Conservation (phyloP, 2,113 vertebrate genomes). For the Chaetorhynchus papuensis region DNA sequence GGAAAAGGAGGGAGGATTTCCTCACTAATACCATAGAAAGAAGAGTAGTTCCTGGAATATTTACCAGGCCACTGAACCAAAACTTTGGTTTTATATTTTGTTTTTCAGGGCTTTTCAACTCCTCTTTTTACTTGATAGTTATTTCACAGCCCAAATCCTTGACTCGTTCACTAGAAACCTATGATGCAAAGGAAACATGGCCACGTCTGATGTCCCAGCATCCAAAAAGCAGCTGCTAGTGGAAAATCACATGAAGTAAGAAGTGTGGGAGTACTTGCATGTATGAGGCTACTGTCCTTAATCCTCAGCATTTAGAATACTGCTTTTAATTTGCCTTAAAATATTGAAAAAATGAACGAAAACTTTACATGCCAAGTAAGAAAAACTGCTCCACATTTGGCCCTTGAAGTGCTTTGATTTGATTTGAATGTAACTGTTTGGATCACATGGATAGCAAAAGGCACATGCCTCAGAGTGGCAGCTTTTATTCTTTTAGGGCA, state of each 20-base stretch:
- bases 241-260: not conserved
- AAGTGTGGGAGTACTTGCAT: not conserved
- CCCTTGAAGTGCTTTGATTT: not conserved
- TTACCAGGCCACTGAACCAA: conserved; percentile 30
- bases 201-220: not conserved
- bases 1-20: not conserved
- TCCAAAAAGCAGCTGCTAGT: not conserved
- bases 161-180: not conserved
- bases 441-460: not conserved
- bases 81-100: conserved; percentile 15
- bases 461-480: not conserved
- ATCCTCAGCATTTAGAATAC: not conserved
- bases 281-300: not conserved
- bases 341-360: not conserved
- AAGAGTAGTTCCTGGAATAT: conserved; percentile 38
- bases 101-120: not conserved
- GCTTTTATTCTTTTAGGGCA: not conserved
- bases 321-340: not conserved
- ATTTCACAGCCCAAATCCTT: not conserved
- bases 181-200: not conserved
- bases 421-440: not conserved
- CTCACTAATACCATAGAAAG: not conserved
- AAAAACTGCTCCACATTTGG: not conserved
- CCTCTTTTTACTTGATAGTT: not conserved
- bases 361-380: not conserved